Conservation (phyloP, 2,113 vertebrate genomes). For the Menura novaehollandiae region DNA sequence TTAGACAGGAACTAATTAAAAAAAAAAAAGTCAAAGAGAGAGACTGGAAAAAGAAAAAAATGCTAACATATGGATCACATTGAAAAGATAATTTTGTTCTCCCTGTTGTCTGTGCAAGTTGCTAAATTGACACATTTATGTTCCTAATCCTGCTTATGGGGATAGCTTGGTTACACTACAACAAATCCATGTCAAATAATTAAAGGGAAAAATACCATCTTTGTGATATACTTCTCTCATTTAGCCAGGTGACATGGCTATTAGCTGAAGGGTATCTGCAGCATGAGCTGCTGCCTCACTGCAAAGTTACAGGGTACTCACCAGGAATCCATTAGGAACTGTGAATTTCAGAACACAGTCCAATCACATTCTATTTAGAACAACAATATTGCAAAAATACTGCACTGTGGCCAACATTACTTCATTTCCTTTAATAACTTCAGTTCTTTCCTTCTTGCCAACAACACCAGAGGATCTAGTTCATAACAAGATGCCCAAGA, state of each 20-base stretch:
- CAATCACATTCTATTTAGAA: neutral
- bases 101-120: neutral
- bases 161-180: neutral
- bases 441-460: conserved; percentile 13
- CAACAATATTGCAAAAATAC: neutral
- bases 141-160: neutral
- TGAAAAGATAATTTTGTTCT: neutral
- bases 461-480: neutral
- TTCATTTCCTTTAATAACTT: neutral
- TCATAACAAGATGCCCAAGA: neutral
- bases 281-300: neutral
- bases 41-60: neutral
- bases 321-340: neutral
- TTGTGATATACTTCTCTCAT: neutral
- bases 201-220: neutral
- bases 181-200: neutral
- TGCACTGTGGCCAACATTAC: neutral
- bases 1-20: neutral
- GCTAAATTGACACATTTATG: neutral
- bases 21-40: neutral
- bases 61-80: neutral
- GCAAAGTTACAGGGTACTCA: neutral
- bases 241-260: neutral
- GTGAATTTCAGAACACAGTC: neutral
- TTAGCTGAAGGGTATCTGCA: neutral